Percentiles rank a stretch among this genome's conserved stretches.
These are phyloP conservation scores for Hypocryptadius cinnamomeus DNA, from an alignment of 2,113 vertebrate genomes.

Conservation along the genomic window DNA sequence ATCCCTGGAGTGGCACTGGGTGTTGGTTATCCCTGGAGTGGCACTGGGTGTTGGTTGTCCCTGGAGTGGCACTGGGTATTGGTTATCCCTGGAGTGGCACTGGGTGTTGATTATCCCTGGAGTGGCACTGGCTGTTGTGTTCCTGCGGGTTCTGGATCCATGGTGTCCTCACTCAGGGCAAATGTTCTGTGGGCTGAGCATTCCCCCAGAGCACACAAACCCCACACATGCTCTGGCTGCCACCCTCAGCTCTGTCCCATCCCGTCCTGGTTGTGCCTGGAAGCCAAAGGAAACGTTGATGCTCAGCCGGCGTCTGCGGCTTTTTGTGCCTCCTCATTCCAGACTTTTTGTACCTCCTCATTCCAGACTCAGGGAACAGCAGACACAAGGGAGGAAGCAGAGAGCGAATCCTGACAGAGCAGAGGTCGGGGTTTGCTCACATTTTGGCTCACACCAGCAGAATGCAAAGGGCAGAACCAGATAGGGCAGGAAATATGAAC, in stretches of 20 bases:
- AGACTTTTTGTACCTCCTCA: neutral
- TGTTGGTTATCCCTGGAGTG: neutral
- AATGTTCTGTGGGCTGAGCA: neutral
- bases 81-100: too few species aligned
- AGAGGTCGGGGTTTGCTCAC: neutral
- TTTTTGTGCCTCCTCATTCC: neutral
- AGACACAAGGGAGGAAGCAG: neutral
- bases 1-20: neutral
- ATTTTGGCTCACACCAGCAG: neutral
- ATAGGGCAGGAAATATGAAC: neutral
- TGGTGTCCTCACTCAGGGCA: neutral
- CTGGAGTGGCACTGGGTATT: too few species aligned
- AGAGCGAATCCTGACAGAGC: neutral
- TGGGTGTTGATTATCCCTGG: neutral
- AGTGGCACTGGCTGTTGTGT: neutral
- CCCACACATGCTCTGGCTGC: neutral
- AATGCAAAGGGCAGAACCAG: neutral
- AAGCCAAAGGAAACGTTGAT: neutral
- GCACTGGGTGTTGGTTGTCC: neutral
- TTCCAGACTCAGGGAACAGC: neutral
- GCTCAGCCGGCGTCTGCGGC: neutral
- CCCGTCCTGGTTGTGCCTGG: neutral
- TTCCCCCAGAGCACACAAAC: too few species aligned
- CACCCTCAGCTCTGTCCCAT: neutral
- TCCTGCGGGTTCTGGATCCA: accelerated